A percentile compares a stretch with the other conserved stretches of the same genome.
phyloP scores from a whole-genome alignment of 1,140 invertebrate species.

The Cydia splendana region DNA sequence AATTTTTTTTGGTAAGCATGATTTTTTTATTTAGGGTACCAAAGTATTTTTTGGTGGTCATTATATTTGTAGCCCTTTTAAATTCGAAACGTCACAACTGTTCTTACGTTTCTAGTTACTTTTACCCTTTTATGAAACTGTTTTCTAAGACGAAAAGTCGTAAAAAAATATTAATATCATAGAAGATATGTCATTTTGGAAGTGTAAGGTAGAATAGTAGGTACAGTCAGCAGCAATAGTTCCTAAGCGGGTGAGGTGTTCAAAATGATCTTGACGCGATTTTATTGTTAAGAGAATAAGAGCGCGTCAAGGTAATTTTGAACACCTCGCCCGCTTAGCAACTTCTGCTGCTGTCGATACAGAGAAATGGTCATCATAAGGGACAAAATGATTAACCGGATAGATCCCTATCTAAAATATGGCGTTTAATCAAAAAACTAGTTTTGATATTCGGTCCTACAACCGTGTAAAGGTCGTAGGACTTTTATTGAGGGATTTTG shows the following conservation, averaged over 20 bases:
- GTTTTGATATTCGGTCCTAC: not conserved
- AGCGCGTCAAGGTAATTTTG: too few species aligned
- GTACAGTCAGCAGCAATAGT: too few species aligned
- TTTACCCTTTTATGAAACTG: not conserved
- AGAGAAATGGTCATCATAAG: not conserved
- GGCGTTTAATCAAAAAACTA: not conserved
- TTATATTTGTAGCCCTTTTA: too few species aligned
- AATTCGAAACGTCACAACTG: not conserved
- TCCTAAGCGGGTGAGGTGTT: too few species aligned
- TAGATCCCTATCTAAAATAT: not conserved
- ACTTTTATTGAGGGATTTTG: not conserved
- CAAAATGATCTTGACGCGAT: too few species aligned
- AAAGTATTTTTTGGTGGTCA: too few species aligned
- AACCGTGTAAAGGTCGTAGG: not conserved
- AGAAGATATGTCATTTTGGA: not conserved
- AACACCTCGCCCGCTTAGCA: too few species aligned
- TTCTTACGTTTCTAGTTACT: not conserved
- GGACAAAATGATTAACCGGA: slow-evolving; percentile 4
- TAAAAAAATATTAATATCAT: not conserved
- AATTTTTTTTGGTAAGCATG: too few species aligned
- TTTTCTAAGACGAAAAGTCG: not conserved
- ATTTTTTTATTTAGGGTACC: too few species aligned
- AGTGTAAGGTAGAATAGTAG: not conserved
- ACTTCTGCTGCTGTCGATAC: not conserved
- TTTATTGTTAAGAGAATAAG: too few species aligned